Percentiles rank a stretch among this genome's conserved stretches.
Evolutionary conservation across 2,797 vertebrate species (phyloP).

Genomic region (Meriones psammophilus): DNA sequence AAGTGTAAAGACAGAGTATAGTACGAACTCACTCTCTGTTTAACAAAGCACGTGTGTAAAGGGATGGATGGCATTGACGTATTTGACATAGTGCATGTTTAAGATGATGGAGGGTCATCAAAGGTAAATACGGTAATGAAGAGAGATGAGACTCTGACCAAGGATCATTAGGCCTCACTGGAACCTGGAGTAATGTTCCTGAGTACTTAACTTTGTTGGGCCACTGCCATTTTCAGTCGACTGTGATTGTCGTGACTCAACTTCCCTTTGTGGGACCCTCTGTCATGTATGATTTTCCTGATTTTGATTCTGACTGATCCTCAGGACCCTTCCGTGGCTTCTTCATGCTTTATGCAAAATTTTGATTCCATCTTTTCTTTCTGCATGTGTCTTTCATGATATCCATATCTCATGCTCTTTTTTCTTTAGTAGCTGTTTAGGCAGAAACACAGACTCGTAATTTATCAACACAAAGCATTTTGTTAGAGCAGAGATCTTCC

Average conservation of each 20-base stretch:
- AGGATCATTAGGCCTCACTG: background rate
- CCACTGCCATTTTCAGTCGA: background rate
- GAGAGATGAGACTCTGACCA: background rate
- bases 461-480: background rate
- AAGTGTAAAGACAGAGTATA: background rate
- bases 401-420: background rate
- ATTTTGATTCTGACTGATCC: background rate
- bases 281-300: background rate
- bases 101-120: background rate
- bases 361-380: background rate
- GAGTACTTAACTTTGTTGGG: background rate
- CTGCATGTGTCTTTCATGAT: background rate
- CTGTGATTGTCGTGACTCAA: background rate
- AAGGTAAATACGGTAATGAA: background rate
- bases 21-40: slow-evolving; percentile 28
- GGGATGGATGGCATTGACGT: background rate
- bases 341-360: background rate
- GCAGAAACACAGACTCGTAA: background rate
- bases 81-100: background rate
- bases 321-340: background rate
- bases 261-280: background rate
- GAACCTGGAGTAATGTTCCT: slow-evolving; percentile 29
- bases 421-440: background rate
- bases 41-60: background rate
- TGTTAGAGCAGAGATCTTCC: background rate